Conservation (phyloP, 2,797 vertebrate genomes). For the Ctenochaetus hawaiiensis region DNA sequence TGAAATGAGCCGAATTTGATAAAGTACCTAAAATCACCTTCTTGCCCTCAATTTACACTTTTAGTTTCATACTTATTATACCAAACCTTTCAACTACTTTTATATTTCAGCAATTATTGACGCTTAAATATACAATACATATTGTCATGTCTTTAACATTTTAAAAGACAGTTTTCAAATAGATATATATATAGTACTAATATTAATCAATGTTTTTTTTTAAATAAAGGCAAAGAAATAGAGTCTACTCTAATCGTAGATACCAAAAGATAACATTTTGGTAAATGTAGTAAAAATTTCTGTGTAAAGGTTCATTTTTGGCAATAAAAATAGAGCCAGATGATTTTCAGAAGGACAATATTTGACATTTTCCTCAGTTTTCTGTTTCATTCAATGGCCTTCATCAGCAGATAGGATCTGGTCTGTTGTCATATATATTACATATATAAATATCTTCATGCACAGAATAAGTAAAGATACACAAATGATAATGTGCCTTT, state of each 20-base stretch:
- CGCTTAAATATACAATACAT: too few relatives aligned
- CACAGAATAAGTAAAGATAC: background rate
- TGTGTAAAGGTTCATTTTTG: background rate
- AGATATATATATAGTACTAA: too few relatives aligned
- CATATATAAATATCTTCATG: background rate
- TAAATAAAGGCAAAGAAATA: background rate
- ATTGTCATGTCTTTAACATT: too few relatives aligned
- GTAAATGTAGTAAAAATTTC: background rate
- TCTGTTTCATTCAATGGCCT: background rate
- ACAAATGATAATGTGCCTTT: background rate
- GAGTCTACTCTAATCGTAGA: background rate
- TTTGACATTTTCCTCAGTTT: background rate
- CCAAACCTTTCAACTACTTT: background rate
- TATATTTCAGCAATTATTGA: background rate
- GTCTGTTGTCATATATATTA: background rate
- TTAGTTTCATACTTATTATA: background rate
- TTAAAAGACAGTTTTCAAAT: too few relatives aligned
- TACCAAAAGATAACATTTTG: background rate
- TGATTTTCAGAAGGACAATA: background rate
- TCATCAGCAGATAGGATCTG: background rate
- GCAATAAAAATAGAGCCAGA: too few relatives aligned
- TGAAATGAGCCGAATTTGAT: background rate
- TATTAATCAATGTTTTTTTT: too few relatives aligned
- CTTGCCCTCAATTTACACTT: background rate
- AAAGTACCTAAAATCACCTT: background rate